Base-by-base conservation (phyloP, 1,140 invertebrate genomes). In the Cydia splendana region DNA sequence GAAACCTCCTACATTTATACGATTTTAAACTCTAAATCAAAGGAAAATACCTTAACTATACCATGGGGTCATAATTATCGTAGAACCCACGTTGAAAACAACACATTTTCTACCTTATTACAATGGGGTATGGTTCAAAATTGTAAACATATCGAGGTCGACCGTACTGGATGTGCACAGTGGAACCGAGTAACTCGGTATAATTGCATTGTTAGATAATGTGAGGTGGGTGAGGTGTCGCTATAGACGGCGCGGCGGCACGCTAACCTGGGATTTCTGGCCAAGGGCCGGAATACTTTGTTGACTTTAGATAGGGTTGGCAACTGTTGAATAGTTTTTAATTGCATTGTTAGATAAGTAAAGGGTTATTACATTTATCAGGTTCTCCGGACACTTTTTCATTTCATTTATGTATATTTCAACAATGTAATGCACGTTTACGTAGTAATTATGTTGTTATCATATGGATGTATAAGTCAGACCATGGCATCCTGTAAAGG, bases 191-290 rank as follows among this genome's bases (percentile, higher is more conserved):
- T 10, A 53, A 18, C 7, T 24, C 6, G 9, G 2, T 62, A 62
- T 24, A 62, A 62, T 20, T 62, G 10, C 20, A 62, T 62, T 62
- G 57, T 62, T 62, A 62, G 18, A 24, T 24, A 62, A 62, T 53
- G 7, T 62, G 53, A 57, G 53, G 53, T 57, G 57, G 57, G 20
- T 62, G 20, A 20, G 18, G 57, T 9, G 18, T 24, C 20, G 18
- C 20, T 57, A 48, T 45, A 53, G 51, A n/a, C n/a, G n/a, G n/a
- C n/a, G n/a, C 51, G 15, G 13, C n/a, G 53, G n/a, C 53, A 57
- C 53, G 15, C 53, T 18, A 57, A 57, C 53, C 53, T 18, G 7
- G 5, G 53, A 57, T n/a, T n/a, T 57, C 53, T 57, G 57, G 57
- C 57, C 57, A 62, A 62, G 57, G 57, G 1, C 57, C 20, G 57